Conservation (phyloP, 2,888 invertebrate genomes). For the Cantharis rustica region DNA sequence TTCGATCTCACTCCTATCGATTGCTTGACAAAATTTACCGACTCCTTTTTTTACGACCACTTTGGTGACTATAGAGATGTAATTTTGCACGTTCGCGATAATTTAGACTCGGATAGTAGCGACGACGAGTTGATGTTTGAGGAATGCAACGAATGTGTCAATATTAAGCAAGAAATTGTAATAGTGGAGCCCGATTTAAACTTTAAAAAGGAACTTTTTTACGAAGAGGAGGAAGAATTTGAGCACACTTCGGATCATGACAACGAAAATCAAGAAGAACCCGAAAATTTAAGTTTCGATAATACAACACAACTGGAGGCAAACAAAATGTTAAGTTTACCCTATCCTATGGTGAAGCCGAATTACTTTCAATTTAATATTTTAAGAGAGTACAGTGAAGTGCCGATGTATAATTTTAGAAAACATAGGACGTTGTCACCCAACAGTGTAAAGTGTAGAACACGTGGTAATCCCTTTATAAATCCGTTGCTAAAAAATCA, state of each 20-base stretch:
- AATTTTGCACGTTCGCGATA: slow-evolving; percentile 37
- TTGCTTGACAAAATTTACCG: slow-evolving; percentile 49
- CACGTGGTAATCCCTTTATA: slow-evolving; percentile 52
- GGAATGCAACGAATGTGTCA: slow-evolving; percentile 13
- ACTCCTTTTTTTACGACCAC: slow-evolving; percentile 50
- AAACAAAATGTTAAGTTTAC: not conserved
- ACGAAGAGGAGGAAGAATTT: slow-evolving; percentile 24
- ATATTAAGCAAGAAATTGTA: slow-evolving; percentile 46
- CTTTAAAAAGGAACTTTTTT: slow-evolving; percentile 38
- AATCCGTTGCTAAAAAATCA: slow-evolving; percentile 52
- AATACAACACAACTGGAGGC: not conserved
- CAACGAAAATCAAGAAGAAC: slow-evolving; percentile 2
- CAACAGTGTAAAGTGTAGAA: slow-evolving; percentile 49
- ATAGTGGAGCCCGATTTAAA: slow-evolving; percentile 50
- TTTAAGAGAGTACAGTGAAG: not conserved
- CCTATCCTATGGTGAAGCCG: not conserved
- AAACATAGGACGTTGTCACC: slow-evolving; percentile 35
- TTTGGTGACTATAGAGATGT: slow-evolving; percentile 50
- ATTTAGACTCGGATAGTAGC: slow-evolving; percentile 13
- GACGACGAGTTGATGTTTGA: slow-evolving; percentile 41
- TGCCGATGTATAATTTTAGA: slow-evolving; percentile 19
- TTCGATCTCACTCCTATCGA: slow-evolving; percentile 48
- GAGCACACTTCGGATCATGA: slow-evolving; percentile 39
- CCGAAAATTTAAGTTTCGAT: not conserved
- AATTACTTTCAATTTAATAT: not conserved